Evolutionary conservation across 1,140 invertebrate species (phyloP), one percentile per base, ranked within the genome.

Genomic region (Drosophila hydei): DNA sequence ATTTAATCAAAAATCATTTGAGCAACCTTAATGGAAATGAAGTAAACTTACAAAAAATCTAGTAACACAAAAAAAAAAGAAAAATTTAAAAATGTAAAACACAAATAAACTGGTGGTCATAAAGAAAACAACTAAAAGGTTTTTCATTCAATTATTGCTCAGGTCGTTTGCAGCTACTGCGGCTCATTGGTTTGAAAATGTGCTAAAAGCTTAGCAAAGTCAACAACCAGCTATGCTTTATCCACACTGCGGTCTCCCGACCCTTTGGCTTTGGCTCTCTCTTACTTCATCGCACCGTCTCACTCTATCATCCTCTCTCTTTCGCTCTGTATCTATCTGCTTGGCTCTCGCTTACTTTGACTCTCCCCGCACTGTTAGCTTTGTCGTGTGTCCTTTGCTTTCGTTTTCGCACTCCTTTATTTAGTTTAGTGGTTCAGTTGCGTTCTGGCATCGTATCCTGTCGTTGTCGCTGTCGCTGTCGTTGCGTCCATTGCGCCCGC

Each of bases 1-100:
- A 78, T 87, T 88, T 87, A 87, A 87, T 88, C 83, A 45, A 87
- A 88, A 74, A 83, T 88, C 75, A 88, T 87, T 87, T 88, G 83
- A 83, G 68, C 72, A 83, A 88, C 80, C 62, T 83, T 88, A 85
- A 85, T 72, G 80, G 74, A 88, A 88, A 88, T 83, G 68, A 83
- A 88, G 68, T 88, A 83, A 88, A 87, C 71, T 81, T 80, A 80
- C 65, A 87, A 85, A 77, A 63, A 70, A 48, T 54, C 64, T 69
- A 61, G 51, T 69, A 85, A 85, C 80, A 72, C 48, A 59, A 75
- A 87, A 71, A 71, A 71, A 81, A 69, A 56, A 59, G 69, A 87
- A 68, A 68, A 63, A 83, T 52, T 63, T 47, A 65, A 65, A 64
- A 62, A 72, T 40, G 67, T 42, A 23, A 71, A 47, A 62, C 38